Percentiles rank a stretch among this genome's conserved stretches.
Conservation (phyloP, 2,797 vertebrate species). For the Eutrigla gurnardus region DNA sequence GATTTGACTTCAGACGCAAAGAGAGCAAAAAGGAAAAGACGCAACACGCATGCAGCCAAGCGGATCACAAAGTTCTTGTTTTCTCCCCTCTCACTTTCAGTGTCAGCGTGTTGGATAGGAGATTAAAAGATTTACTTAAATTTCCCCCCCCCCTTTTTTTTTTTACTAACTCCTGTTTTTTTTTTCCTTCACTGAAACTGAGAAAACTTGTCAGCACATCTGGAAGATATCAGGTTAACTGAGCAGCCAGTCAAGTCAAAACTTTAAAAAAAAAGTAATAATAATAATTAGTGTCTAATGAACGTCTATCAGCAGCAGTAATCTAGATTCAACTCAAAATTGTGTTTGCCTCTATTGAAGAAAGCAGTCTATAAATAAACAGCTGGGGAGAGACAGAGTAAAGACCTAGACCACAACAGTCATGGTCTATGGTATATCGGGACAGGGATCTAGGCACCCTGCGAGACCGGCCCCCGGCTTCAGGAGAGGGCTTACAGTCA, state of each 20-base stretch:
- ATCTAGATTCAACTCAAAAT: constrained; percentile 74
- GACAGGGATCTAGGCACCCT: constrained; percentile 68
- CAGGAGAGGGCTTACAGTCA: constrained; percentile 60
- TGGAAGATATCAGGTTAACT: constrained; percentile 80
- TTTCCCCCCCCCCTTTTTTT: constrained; percentile 31
- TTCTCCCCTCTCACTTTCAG: constrained; percentile 19
- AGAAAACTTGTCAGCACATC: constrained; percentile 80
- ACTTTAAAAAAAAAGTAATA: constrained; percentile 27
- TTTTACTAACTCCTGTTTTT: constrained; percentile 4
- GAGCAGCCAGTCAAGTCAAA: constrained; percentile 72
- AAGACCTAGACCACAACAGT: constrained; percentile 71
- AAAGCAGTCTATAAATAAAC: constrained; percentile 78
- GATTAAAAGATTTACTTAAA: constrained; percentile 62
- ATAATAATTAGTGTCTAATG: constrained; percentile 62
- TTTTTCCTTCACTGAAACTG: constrained; percentile 53
- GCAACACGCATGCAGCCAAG: constrained; percentile 19
- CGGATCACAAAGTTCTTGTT: constrained; percentile 37
- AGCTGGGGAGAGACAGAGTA: constrained; percentile 41
- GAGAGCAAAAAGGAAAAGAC: constrained; percentile 36
- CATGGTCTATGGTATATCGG: constrained; percentile 66
- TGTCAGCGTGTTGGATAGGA: constrained; percentile 43
- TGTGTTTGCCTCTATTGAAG: constrained; percentile 76
- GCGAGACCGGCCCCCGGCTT: constrained; percentile 52
- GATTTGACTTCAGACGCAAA: constrained; percentile 49
- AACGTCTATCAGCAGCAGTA: constrained; percentile 77